Conservation (phyloP, 2,888 invertebrate genomes). For the Lithosia quadra region DNA sequence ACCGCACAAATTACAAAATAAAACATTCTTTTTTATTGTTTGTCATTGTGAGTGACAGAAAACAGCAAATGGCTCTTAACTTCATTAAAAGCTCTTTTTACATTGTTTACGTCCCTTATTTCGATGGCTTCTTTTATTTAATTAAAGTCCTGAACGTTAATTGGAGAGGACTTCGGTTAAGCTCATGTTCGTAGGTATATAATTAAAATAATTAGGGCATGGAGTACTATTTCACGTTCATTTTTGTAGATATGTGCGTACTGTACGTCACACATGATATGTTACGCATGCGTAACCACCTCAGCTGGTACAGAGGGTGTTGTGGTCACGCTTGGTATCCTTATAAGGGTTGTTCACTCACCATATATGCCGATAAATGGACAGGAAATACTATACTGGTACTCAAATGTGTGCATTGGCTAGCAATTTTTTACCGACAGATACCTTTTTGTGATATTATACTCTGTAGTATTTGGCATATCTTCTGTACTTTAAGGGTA, state of each 20-base stretch:
- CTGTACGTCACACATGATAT: not conserved
- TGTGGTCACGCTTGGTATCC: not conserved
- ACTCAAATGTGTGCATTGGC: not conserved
- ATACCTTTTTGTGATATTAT: too few species aligned
- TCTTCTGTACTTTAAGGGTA: too few species aligned
- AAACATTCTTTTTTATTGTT: not conserved
- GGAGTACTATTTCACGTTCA: not conserved
- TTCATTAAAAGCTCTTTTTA: not conserved
- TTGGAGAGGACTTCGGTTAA: not conserved
- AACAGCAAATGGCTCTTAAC: not conserved
- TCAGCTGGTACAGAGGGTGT: not conserved
- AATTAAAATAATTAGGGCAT: not conserved
- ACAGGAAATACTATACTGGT: not conserved
- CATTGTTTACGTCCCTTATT: conserved; percentile 6
- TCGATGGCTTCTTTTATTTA: conserved; percentile 6
- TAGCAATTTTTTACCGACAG: not conserved
- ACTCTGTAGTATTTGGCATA: too few species aligned
- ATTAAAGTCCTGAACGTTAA: conserved; percentile 1
- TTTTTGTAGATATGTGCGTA: not conserved
- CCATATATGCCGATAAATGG: not conserved
- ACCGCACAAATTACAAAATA: not conserved
- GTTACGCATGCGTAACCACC: conserved; percentile 1
- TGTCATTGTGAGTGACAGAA: not conserved
- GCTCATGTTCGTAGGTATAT: not conserved
- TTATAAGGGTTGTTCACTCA: conserved; percentile 10